phyloP scores from a whole-genome alignment of 2,797 vertebrate genomes.

The Mus spretus region DNA sequence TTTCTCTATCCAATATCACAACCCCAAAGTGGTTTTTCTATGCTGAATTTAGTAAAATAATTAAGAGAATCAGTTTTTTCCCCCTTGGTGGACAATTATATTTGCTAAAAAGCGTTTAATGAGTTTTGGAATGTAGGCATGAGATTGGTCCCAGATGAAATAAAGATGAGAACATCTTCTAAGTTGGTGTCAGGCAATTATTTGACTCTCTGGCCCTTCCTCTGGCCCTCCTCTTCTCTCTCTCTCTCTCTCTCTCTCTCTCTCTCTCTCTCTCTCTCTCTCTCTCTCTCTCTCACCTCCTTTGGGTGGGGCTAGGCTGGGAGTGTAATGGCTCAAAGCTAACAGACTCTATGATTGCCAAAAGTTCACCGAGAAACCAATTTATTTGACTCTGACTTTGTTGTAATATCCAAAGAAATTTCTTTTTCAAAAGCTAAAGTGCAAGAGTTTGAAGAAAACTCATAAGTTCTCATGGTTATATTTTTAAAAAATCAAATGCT shows the following conservation, averaged over 20 bases:
- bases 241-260: not conserved
- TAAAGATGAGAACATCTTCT: slow-evolving; percentile 68
- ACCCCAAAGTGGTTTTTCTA: slow-evolving; percentile 59
- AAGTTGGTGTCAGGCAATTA: slow-evolving; percentile 53
- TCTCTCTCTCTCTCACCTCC: not conserved
- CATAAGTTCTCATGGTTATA: slow-evolving; percentile 56
- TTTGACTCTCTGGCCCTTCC: not conserved
- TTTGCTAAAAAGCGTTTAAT: slow-evolving; percentile 70
- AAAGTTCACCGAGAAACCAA: slow-evolving; percentile 68
- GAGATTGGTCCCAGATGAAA: slow-evolving; percentile 62
- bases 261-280: not conserved
- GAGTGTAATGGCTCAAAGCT: not conserved
- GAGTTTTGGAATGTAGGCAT: slow-evolving; percentile 44
- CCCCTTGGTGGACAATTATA: slow-evolving; percentile 54
- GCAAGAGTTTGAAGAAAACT: slow-evolving; percentile 70
- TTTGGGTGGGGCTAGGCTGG: not conserved
- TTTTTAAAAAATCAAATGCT: slow-evolving; percentile 74
- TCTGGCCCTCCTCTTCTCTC: not conserved
- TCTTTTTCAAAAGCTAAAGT: slow-evolving; percentile 2
- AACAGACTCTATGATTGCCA: slow-evolving; percentile 62
- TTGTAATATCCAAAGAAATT: slow-evolving; percentile 56
- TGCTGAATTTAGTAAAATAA: slow-evolving; percentile 69
- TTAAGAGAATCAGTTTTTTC: slow-evolving; percentile 41
- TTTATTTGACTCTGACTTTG: slow-evolving; percentile 75
- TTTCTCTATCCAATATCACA: slow-evolving; percentile 63